Conservation (phyloP, 2,797 vertebrate genomes). For the Coilia nasus region DNA sequence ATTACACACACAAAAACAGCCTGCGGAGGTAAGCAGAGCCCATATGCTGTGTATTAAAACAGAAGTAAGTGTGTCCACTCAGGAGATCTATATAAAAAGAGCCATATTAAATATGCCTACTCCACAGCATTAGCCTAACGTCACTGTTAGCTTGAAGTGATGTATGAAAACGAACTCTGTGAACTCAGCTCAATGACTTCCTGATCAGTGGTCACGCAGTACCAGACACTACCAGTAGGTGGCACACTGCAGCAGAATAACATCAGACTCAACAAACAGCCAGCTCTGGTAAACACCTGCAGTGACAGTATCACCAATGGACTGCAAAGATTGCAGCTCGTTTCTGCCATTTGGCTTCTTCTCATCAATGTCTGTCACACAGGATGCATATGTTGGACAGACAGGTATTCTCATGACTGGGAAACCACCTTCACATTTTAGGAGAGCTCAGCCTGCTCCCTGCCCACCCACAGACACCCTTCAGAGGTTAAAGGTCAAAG, state of each 20-base stretch:
- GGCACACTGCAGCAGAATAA: background rate
- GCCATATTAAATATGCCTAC: background rate
- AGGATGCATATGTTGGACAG: background rate
- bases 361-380: background rate
- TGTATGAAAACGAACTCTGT: background rate
- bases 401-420: too few species aligned
- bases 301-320: background rate
- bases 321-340: background rate
- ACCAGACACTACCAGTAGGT: background rate
- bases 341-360: background rate
- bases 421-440: too few species aligned
- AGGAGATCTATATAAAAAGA: background rate
- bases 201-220: background rate
- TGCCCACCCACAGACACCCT: background rate
- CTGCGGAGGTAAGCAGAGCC: background rate
- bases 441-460: too few species aligned
- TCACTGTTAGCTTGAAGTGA: background rate
- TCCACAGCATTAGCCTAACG: background rate
- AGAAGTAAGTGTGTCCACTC: background rate
- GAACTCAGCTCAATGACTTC: background rate
- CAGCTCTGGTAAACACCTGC: background rate
- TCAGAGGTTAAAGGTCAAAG: background rate
- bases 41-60: background rate
- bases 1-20: too few species aligned
- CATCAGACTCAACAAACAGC: background rate